Base-by-base conservation (phyloP, 2,888 invertebrate genomes). In the Erynnis tages region DNA sequence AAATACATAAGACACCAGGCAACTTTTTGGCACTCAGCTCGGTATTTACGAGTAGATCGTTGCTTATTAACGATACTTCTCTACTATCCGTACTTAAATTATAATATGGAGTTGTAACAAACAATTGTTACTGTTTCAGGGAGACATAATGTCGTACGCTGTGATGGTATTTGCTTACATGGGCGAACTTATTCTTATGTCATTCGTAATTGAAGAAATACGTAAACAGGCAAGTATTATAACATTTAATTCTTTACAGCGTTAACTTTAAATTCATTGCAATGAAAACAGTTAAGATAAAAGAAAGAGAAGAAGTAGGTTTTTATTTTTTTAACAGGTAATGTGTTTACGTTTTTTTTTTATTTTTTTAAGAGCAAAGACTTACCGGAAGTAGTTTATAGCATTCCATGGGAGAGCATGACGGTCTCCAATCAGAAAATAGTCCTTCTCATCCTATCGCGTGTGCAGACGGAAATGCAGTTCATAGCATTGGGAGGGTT, bases 351-450 rank as follows among this genome's bases (percentile, higher is more conserved):
- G 23, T 14, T 14, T 29, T 29, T n/a, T 10, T 13, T 41, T 32
- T 47, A 14, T n/a, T n/a, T n/a, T 45, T 62, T 65, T 8, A 59
- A 75, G 74, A 63, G 67, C 1, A 62, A 65, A n/a, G 67, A 68
- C 17, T 57, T 76, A 41, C 57, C 71, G 0, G 63, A 62, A 4
- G 43, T 65, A 0, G 54, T 73, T 2, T 76, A 74, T 17, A 53
- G 34, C 4, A 59, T 74, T 7, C 62, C 63, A 1, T 75, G 75
- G 75, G 65, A 75, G 43, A 56, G 55, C 1, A 71, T 72, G 75
- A 61, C 67, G 0, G 19, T 71, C 23, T 16, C 59, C 0, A 72
- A 73, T 55, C 66, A 71, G 41, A 73, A 71, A 32, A 58, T 61
- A 11, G 57, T 72, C 0, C 34, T 67, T 25, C 54, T 71, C 34